A percentile compares a stretch with the other conserved stretches of the same genome.
These are phyloP conservation scores for Drosophila melanica DNA, from an alignment of 1,140 invertebrate species.

Conservation along the genomic window DNA sequence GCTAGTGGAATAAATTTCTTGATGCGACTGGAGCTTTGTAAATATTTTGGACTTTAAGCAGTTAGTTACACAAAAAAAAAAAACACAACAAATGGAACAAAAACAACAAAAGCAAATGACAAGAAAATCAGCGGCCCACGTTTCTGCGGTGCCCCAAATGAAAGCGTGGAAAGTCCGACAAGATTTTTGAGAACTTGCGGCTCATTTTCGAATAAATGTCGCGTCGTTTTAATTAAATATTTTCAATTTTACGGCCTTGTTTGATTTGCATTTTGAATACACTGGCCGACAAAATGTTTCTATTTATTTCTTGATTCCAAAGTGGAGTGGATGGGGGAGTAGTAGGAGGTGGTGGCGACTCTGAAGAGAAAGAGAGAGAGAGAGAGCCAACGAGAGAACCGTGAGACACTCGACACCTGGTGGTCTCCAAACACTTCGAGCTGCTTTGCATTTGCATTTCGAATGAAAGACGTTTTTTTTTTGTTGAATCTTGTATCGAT, in stretches of 20 bases:
- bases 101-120: constrained; percentile 32
- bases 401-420: constrained; percentile 49
- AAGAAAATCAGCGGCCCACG: constrained; percentile 50
- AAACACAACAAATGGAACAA: constrained; percentile 28
- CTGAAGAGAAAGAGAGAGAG: not conserved
- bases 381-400: not conserved
- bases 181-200: constrained; percentile 40
- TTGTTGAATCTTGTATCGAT: constrained; percentile 62
- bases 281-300: constrained; percentile 71
- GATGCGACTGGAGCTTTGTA: constrained; percentile 16
- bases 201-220: constrained; percentile 60
- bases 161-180: constrained; percentile 62
- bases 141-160: constrained; percentile 16
- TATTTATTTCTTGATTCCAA: constrained; percentile 70
- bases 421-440: constrained; percentile 31
- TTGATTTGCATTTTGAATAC: constrained; percentile 78
- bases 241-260: constrained; percentile 79
- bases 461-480: constrained; percentile 30
- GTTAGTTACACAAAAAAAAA: constrained; percentile 39
- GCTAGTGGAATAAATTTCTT: constrained; percentile 46
- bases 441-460: constrained; percentile 46
- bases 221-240: constrained; percentile 79
- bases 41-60: constrained; percentile 68
- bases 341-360: not conserved
- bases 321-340: constrained; percentile 16